These are phyloP conservation scores for Leptinotarsa lineolata DNA, from an alignment of 1,140 invertebrate genomes.

Conservation along the genomic window DNA sequence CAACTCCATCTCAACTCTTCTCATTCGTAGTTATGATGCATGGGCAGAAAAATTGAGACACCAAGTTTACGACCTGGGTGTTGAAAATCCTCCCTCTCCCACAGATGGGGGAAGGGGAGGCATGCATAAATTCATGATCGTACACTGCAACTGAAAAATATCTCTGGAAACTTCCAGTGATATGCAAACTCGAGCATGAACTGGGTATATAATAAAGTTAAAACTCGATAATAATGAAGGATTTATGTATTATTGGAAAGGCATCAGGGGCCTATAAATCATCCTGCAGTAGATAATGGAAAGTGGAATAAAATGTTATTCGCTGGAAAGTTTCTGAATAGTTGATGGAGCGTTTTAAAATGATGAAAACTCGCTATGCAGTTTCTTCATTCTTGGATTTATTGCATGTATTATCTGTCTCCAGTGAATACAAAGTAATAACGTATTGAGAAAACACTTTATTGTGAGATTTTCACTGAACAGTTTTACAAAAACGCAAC, in stretches of 20 bases:
- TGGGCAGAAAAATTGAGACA: background rate
- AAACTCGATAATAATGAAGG: constrained; percentile 6
- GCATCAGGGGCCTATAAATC: background rate
- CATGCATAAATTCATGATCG: constrained; percentile 5
- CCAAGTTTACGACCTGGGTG: background rate
- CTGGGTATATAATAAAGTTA: background rate
- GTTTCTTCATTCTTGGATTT: background rate
- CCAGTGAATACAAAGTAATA: no score
- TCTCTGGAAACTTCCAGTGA: background rate
- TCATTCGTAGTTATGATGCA: no score
- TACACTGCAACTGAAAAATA: background rate
- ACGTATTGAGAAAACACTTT: no score
- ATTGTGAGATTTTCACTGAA: no score
- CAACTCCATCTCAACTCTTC: no score
- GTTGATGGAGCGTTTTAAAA: background rate
- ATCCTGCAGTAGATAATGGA: constrained; percentile 2
- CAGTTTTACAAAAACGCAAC: no score
- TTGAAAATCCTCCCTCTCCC: background rate
- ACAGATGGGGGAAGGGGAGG: background rate
- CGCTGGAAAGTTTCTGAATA: background rate
- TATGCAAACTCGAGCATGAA: constrained; percentile 8
- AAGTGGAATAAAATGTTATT: constrained; percentile 3
- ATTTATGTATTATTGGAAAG: constrained; percentile 9
- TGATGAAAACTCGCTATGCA: background rate
- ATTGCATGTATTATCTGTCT: background rate